phyloP scores from a whole-genome alignment of 1,140 invertebrate genomes.

The Microplitis mediator region DNA sequence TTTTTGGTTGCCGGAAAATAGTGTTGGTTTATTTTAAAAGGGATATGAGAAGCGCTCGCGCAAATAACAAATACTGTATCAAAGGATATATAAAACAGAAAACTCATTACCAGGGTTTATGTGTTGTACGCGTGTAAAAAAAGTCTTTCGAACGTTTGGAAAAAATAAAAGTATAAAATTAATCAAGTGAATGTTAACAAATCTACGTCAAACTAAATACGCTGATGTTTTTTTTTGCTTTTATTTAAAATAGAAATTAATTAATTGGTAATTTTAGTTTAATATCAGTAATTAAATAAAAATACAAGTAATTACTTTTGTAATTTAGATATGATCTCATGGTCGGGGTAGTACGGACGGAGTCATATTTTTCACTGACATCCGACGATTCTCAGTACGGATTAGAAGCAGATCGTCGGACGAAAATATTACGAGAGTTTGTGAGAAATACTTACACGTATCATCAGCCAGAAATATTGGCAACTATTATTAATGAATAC shows the following conservation, averaged over 20 bases:
- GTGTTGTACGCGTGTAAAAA: not conserved
- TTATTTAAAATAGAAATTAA: no score
- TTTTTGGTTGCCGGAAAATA: not conserved
- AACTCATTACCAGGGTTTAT: slow-evolving; percentile 26
- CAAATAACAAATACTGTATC: slow-evolving; percentile 23
- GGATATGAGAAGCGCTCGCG: not conserved
- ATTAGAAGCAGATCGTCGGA: slow-evolving; percentile 85
- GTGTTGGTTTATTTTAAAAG: not conserved
- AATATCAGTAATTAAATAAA: no score
- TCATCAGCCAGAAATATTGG: slow-evolving; percentile 82
- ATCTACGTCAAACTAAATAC: not conserved
- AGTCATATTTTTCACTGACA: slow-evolving; percentile 87
- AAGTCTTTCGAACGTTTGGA: not conserved
- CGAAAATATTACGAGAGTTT: slow-evolving; percentile 89
- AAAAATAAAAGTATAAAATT: not conserved
- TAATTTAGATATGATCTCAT: slow-evolving; percentile 83
- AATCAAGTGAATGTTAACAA: no score
- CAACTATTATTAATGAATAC: slow-evolving; percentile 94
- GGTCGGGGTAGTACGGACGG: slow-evolving; percentile 86
- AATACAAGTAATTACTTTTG: not conserved
- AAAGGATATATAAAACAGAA: not conserved
- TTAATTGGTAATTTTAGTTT: no score
- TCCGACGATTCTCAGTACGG: slow-evolving; percentile 91
- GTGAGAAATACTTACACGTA: slow-evolving; percentile 91
- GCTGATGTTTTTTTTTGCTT: no score